Conservation (phyloP, 2,888 invertebrate genomes). For the Erebia epiphron region DNA sequence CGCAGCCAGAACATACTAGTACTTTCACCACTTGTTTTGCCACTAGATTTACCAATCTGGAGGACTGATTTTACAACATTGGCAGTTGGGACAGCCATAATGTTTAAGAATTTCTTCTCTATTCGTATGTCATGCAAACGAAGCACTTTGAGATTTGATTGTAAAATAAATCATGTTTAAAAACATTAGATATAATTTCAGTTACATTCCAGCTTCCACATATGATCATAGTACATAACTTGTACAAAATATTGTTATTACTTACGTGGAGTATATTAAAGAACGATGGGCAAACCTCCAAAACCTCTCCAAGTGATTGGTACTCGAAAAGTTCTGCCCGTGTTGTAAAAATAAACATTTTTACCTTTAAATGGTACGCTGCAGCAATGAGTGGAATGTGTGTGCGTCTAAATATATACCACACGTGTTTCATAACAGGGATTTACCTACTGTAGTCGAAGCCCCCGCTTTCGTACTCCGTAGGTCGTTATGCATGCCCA, state of each 20-base stretch:
- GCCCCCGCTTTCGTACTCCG: not conserved
- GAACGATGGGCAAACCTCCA: constrained; percentile 28
- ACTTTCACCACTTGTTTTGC: too few species aligned
- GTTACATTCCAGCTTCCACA: not conserved
- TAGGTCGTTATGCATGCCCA: constrained; percentile 17
- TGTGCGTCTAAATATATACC: constrained; percentile 34
- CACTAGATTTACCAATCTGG: too few species aligned
- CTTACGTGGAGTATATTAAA: constrained; percentile 14
- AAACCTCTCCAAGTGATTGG: constrained; percentile 33
- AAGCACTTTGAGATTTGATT: not conserved
- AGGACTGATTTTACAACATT: not conserved
- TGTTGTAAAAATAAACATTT: constrained; percentile 34
- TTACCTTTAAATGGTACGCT: constrained; percentile 33
- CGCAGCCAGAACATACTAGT: too few species aligned
- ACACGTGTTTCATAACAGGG: constrained; percentile 34
- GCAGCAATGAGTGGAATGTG: constrained; percentile 26
- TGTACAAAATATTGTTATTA: constrained; percentile 14
- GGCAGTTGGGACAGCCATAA: not conserved
- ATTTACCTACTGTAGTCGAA: constrained; percentile 23
- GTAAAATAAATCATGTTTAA: not conserved
- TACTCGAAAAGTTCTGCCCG: constrained; percentile 21
- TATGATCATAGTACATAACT: not conserved
- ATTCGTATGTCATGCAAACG: not conserved
- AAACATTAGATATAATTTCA: not conserved
- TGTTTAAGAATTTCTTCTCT: not conserved